phyloP scores from a whole-genome alignment of 1,140 invertebrate species.

The Pissodes strobi region DNA sequence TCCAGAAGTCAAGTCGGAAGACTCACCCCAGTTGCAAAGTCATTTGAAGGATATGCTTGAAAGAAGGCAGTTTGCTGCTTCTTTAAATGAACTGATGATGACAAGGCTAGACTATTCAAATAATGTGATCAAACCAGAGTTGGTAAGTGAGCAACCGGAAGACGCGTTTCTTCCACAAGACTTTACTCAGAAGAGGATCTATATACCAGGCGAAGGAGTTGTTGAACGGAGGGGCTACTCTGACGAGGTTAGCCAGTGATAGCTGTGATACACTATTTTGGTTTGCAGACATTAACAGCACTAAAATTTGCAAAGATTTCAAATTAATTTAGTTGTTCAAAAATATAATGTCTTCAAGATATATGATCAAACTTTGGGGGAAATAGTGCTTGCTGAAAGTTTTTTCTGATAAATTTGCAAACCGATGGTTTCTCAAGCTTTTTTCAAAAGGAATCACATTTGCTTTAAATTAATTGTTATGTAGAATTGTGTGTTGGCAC shows the following conservation, averaged over 20 bases:
- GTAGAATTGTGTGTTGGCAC: no score
- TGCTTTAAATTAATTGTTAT: no score
- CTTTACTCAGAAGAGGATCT: conserved; percentile 5
- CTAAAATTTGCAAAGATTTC: no score
- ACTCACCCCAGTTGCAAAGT: neutral
- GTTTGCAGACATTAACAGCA: no score
- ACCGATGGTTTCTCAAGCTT: no score
- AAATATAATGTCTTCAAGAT: no score
- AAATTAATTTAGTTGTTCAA: no score
- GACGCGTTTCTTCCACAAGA: neutral
- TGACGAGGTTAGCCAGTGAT: conserved; percentile 3
- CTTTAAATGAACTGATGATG: conserved; percentile 25
- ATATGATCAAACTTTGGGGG: no score
- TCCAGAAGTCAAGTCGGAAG: neutral
- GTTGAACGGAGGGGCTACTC: neutral
- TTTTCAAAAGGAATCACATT: no score
- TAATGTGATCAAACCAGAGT: conserved; percentile 6
- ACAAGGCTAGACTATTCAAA: neutral
- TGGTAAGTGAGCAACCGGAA: neutral
- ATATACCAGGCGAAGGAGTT: neutral
- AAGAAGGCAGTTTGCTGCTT: conserved; percentile 14
- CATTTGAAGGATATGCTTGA: conserved; percentile 20
- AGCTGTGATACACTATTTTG: no score
- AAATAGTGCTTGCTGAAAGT: no score
- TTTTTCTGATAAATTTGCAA: no score